Conservation (phyloP, 1,140 invertebrate genomes). For the Zelostemma sp. region DNA sequence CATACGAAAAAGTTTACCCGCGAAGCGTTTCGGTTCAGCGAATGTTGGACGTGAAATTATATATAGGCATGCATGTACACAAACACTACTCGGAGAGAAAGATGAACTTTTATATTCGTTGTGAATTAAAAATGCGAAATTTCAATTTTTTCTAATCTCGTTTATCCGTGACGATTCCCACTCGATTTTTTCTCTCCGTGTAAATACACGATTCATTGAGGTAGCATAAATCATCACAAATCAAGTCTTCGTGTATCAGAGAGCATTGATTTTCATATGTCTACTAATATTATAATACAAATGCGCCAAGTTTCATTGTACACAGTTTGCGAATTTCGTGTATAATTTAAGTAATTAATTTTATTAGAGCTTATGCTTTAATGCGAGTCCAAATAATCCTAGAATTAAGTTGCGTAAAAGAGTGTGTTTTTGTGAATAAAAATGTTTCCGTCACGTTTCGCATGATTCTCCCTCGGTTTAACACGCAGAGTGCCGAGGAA, state of each 20-base stretch:
- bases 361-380: background rate
- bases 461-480: background rate
- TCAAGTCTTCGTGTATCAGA: background rate
- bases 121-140: background rate
- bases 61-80: too few relatives aligned
- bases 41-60: too few relatives aligned
- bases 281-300: background rate
- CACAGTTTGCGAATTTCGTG: background rate
- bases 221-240: background rate
- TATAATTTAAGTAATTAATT: constrained; percentile 7
- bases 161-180: background rate
- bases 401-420: background rate
- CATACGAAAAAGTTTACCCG: too few relatives aligned
- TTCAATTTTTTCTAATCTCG: too few relatives aligned
- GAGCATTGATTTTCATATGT: constrained; percentile 13
- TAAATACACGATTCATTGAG: background rate
- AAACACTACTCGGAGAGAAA: background rate
- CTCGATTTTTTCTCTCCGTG: background rate
- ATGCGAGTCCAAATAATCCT: background rate
- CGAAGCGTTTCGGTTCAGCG: too few relatives aligned
- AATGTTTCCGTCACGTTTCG: background rate
- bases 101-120: background rate
- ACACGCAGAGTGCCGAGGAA: background rate
- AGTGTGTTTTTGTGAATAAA: background rate
- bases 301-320: background rate